A percentile compares a stretch with the other conserved stretches of the same genome.
These are phyloP conservation scores for Syngnathus typhle DNA, from an alignment of 2,113 vertebrate genomes.

Conservation along the genomic window DNA sequence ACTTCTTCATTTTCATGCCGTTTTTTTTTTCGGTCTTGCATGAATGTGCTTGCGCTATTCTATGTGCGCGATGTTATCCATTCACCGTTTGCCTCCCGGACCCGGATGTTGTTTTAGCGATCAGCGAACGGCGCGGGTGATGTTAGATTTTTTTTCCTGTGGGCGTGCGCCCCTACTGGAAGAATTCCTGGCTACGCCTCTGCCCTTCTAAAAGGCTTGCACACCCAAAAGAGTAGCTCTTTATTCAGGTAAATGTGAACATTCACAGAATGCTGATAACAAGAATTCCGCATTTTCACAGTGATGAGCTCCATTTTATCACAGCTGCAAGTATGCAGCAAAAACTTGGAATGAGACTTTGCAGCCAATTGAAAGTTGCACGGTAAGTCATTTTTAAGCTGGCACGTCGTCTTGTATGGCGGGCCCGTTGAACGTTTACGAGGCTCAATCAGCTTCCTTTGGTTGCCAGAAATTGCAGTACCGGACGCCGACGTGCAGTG, in stretches of 20 bases:
- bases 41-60: too few relatives aligned
- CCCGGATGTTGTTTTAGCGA: too few relatives aligned
- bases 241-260: slow-evolving; percentile 9
- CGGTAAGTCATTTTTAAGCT: slow-evolving; percentile 59
- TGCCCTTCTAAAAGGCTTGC: slow-evolving; percentile 27
- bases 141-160: too few relatives aligned
- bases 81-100: too few relatives aligned
- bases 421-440: neutral
- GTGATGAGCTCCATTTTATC: slow-evolving; percentile 58
- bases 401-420: neutral
- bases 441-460: neutral
- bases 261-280: neutral
- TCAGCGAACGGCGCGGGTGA: too few relatives aligned
- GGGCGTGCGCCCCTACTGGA: too few relatives aligned
- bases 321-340: slow-evolving; percentile 73
- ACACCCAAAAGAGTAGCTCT: slow-evolving; percentile 2
- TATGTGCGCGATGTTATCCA: too few relatives aligned
- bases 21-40: too few relatives aligned
- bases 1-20: too few relatives aligned
- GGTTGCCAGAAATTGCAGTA: slow-evolving; percentile 41
- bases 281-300: neutral
- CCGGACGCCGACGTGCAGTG: slow-evolving; percentile 60
- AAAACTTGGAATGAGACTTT: slow-evolving; percentile 78
- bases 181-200: too few relatives aligned
- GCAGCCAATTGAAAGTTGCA: slow-evolving; percentile 76